Conservation (phyloP, 2,113 vertebrate species). For the Nestor notabilis region DNA sequence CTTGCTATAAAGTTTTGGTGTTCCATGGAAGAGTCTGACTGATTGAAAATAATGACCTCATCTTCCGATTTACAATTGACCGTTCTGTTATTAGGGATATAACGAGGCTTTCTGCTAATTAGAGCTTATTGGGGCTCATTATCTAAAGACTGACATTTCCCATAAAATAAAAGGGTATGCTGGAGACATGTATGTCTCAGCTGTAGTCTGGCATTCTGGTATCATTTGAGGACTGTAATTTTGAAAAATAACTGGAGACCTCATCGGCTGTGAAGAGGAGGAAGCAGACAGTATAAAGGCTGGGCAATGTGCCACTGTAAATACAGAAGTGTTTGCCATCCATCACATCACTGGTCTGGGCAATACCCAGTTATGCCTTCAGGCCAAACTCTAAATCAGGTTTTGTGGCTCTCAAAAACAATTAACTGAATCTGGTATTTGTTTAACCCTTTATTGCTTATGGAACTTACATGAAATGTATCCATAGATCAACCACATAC, state of each 20-base stretch:
- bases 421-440: not conserved
- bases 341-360: conserved; percentile 7
- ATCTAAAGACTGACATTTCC: conserved; percentile 26
- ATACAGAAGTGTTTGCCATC: conserved; percentile 46
- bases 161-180: not conserved
- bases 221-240: conserved; percentile 26
- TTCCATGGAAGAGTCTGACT: not conserved
- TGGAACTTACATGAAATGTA: not conserved
- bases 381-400: not conserved
- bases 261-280: not conserved
- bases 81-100: conserved; percentile 30
- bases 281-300: conserved; percentile 27
- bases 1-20: not conserved
- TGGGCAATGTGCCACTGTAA: conserved; percentile 24
- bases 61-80: conserved; percentile 28
- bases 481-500: not conserved
- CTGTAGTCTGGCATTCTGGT: not conserved
- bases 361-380: not conserved
- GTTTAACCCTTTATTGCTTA: not conserved
- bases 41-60: conserved; percentile 48
- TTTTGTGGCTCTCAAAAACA: conserved; percentile 32
- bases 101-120: conserved; percentile 41
- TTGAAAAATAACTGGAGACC: not conserved
- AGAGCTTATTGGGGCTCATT: conserved; percentile 21
- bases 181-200: not conserved